Evolutionary conservation across 2,113 vertebrate species (phyloP), one percentile per base, ranked within the genome.

Genomic region (Cololabis saira): DNA sequence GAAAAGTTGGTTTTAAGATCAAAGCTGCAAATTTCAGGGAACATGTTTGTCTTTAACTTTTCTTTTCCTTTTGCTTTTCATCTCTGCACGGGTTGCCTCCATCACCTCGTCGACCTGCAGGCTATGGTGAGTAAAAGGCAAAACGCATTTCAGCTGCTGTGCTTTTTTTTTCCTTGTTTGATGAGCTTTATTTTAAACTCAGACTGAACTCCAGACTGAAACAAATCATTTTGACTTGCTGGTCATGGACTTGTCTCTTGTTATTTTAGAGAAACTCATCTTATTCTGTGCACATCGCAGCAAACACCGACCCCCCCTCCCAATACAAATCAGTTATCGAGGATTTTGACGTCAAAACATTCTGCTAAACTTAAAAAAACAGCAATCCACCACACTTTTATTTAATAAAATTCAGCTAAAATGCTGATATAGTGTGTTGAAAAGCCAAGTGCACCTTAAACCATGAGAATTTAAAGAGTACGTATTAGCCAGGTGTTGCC

Each of bases 111-210:
- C 15, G 19, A 5, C 37, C 80, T 43, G 57, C 80, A 90, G 88
- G 88, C 88, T 8, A 90, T 90, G 88, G 88, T 90, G 74, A 90
- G 88, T 88, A 80, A 74, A 67, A 53, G 5, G 64, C 16, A 19
- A n/a, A 50, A n/a, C 11, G 71, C 43, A 53, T 49, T 58, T 76
- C 3, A 55, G 21, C 53, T 51, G 53, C 24, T 37, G 11, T 21
- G 42, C 47, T 61, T 65, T 10, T 16, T 10, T 16, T 11, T 11
- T 6, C 7, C 74, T 48, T 55, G 12, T 57, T 60, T 59, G 21
- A 44, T 51, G 24, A 10, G 4, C 40, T 54, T 27, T 44, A 1
- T 64, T 61, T 53, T 11, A 19, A 12, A 58, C 12, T 57, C 58
- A 62, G 37, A 60, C 12, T 16, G 12, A n/a, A n/a, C n/a, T 22